Percentiles rank a stretch among this genome's conserved stretches.
These are phyloP conservation scores for Rousettus madagascariensis DNA, from an alignment of 2,797 vertebrate species.

Conservation along the genomic window DNA sequence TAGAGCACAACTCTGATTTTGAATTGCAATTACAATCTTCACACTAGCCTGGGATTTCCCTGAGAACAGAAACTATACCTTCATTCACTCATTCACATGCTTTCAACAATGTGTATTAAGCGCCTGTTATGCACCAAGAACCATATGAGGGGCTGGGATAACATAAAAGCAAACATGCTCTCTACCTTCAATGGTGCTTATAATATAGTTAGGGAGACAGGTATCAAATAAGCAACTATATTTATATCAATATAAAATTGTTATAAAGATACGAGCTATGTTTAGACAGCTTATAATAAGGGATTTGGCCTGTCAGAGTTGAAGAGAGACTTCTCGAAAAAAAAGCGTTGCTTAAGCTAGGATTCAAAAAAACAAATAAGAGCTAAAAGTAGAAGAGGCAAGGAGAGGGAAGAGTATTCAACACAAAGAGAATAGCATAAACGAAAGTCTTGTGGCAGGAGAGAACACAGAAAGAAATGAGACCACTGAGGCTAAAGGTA, in stretches of 20 bases:
- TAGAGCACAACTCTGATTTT: not conserved
- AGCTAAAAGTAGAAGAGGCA: not conserved
- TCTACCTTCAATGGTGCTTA: not conserved
- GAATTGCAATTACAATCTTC: not conserved
- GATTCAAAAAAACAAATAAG: not conserved
- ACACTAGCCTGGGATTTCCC: not conserved
- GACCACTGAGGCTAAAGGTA: not conserved
- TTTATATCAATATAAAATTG: not conserved
- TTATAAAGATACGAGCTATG: not conserved
- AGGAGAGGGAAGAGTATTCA: not conserved
- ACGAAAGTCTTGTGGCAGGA: not conserved
- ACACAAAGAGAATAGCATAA: not conserved
- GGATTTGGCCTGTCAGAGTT: not conserved
- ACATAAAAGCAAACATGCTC: not conserved
- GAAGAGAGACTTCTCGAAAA: not conserved
- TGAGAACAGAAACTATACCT: not conserved
- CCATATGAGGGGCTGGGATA: not conserved
- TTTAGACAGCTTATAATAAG: not conserved
- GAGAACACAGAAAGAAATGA: not conserved
- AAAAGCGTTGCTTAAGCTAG: not conserved
- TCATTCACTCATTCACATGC: not conserved
- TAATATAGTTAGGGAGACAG: not conserved
- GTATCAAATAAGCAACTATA: not conserved
- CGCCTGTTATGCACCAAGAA: not conserved
- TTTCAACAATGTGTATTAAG: not conserved